Evolutionary conservation across 2,888 invertebrate species (phyloP).

Genomic region (Troilus luridus): DNA sequence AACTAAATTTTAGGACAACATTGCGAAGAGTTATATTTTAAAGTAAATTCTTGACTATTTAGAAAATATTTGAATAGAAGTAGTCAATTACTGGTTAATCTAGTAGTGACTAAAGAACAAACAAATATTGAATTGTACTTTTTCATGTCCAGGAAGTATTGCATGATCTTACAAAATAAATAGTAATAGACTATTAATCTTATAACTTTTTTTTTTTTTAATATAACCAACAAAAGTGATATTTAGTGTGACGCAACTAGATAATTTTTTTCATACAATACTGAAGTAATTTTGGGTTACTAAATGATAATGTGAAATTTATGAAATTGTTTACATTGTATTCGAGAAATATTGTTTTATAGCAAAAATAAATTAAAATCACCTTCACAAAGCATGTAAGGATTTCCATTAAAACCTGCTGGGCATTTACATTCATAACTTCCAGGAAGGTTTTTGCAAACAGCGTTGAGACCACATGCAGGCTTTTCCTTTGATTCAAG

Average conservation of each 20-base stretch:
- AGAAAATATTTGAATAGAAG: background rate
- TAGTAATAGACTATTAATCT: background rate
- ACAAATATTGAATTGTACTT: background rate
- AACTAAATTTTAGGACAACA: background rate
- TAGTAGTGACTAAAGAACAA: background rate
- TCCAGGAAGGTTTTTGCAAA: conserved; percentile 93
- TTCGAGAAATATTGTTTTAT: background rate
- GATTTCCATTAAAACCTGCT: conserved; percentile 89
- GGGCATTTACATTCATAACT: conserved; percentile 95
- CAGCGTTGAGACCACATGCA: conserved; percentile 89
- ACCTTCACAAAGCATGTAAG: conserved; percentile 87
- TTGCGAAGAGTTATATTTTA: background rate
- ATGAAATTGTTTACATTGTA: background rate
- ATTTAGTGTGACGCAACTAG: background rate
- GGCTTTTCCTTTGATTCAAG: conserved; percentile 80
- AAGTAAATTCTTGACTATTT: background rate
- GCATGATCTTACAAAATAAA: background rate
- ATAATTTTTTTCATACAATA: background rate
- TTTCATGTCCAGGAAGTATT: background rate
- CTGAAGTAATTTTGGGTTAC: background rate
- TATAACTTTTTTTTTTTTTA: background rate
- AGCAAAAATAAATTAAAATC: conserved; percentile 57
- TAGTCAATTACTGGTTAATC: background rate
- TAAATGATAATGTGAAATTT: background rate
- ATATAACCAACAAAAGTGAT: background rate